Evolutionary conservation across 2,113 vertebrate genomes (phyloP), one percentile per base, ranked within the genome.

Genomic region (Micromys minutus): DNA sequence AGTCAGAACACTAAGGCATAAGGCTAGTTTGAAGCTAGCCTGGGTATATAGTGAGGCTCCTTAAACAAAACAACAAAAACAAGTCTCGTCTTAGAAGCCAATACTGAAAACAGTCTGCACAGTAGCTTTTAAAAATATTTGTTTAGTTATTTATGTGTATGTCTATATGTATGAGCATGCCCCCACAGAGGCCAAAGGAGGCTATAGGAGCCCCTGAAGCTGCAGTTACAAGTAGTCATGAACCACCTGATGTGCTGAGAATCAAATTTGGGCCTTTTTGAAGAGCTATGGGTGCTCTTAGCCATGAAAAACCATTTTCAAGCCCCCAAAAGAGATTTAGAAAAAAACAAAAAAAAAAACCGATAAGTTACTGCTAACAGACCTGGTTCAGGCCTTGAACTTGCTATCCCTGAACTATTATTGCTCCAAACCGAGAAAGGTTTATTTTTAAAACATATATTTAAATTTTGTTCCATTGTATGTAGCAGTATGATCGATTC

Each of bases 401-500:
- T 42, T 63, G 34, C 36, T 42, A 65, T 29, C 31, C 39, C 11
- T 5, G 6, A 31, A 16, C 69, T 9, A 31, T 3, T 9, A 31
- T 3, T 34, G 7, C 55, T 16, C 8, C 52, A 50, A 26, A 36
- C 39, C 42, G 26, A 57, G 36, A 74, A 47, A 93, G 87, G 84
- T 39, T 89, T 90, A 72, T 26, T 94, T 24, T 52, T 34, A 71
- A 69, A 36, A 55, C 81, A 90, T 94, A 36, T 69, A 80, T 88
- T 61, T 89, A 89, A 81, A 45, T 93, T 87, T 92, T 77, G 57
- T 50, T 86, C 88, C 91, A 24, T 83, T 95, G 36, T 65, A 55
- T 50, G 2, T 65, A 90, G 24, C 74, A 94, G 22, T 92, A n/a
- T 22, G 69, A 0, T 75, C 92, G 91, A 65, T 61, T 94, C 52